phyloP scores from a whole-genome alignment of 2,888 invertebrate genomes.

The Romanomermis culicivorax region DNA sequence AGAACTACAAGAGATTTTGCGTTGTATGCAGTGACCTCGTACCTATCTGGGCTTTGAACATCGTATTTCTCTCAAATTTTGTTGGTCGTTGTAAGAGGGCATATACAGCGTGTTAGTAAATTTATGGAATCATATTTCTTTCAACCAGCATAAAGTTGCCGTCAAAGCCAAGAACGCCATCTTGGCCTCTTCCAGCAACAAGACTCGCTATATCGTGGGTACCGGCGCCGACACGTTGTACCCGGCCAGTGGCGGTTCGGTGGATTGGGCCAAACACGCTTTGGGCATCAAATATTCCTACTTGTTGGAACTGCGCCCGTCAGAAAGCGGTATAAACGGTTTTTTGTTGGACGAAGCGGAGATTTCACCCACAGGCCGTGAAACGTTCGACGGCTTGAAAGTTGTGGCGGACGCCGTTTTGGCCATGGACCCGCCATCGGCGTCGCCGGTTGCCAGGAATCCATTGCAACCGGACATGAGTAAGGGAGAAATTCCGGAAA shows the following conservation, averaged over 20 bases:
- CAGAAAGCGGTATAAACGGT: constrained; percentile 13
- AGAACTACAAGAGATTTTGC: no score
- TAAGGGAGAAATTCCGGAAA: no score
- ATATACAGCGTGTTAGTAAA: no score
- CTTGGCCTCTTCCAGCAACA: constrained; percentile 17
- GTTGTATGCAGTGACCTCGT: no score
- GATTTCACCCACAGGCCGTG: constrained; percentile 26
- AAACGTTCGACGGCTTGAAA: constrained; percentile 26
- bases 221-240: constrained; percentile 26
- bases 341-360: constrained; percentile 24
- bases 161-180: constrained; percentile 15
- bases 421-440: no score
- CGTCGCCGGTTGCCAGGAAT: no score
- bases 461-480: no score
- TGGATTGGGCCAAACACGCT: constrained; percentile 27
- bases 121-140: no score
- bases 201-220: constrained; percentile 25
- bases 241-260: constrained; percentile 26
- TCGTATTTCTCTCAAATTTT: no score
- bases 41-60: no score
- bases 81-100: no score
- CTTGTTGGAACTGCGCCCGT: constrained; percentile 24
- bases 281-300: constrained; percentile 25
- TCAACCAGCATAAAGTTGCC: not conserved
- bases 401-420: constrained; percentile 15